Evolutionary conservation across 2,113 vertebrate genomes (phyloP).

Genomic region (Chaenogobius annularis): DNA sequence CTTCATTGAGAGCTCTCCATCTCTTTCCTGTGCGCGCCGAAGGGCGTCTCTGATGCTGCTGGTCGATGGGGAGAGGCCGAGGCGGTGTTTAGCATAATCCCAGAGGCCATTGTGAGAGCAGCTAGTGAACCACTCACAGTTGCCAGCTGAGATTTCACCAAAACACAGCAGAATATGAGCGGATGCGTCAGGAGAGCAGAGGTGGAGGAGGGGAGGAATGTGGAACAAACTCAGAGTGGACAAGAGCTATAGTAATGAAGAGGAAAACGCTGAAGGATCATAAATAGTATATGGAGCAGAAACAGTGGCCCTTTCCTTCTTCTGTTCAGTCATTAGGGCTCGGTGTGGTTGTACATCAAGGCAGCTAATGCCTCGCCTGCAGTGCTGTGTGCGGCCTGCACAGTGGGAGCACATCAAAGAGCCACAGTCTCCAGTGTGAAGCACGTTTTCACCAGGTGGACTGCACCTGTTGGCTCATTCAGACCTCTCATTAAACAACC

Average conservation of each 20-base stretch:
- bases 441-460: constrained; percentile 50
- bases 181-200: constrained; percentile 48
- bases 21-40: constrained; percentile 64
- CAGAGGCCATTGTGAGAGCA: constrained; percentile 94
- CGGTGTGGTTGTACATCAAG: constrained; percentile 1
- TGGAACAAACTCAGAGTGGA: constrained; percentile 17
- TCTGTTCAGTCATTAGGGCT: background rate
- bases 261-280: constrained; percentile 23
- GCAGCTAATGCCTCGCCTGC: constrained; percentile 12
- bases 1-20: constrained; percentile 71
- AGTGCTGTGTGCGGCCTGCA: constrained; percentile 19
- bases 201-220: constrained; percentile 35
- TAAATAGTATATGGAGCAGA: constrained; percentile 23
- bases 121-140: constrained; percentile 91
- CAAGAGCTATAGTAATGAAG: constrained; percentile 17
- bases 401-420: constrained; percentile 42
- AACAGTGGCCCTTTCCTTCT: background rate
- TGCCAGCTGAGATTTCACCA: constrained; percentile 99
- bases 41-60: constrained; percentile 61
- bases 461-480: constrained; percentile 64
- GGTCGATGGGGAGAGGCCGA: constrained; percentile 76
- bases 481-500: constrained; percentile 33
- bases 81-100: constrained; percentile 96
- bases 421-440: constrained; percentile 34
- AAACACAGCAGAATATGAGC: constrained; percentile 82